Evolutionary conservation across 2,797 vertebrate species (phyloP), one percentile per base, ranked within the genome.

Genomic region (Gobio occitaniae): DNA sequence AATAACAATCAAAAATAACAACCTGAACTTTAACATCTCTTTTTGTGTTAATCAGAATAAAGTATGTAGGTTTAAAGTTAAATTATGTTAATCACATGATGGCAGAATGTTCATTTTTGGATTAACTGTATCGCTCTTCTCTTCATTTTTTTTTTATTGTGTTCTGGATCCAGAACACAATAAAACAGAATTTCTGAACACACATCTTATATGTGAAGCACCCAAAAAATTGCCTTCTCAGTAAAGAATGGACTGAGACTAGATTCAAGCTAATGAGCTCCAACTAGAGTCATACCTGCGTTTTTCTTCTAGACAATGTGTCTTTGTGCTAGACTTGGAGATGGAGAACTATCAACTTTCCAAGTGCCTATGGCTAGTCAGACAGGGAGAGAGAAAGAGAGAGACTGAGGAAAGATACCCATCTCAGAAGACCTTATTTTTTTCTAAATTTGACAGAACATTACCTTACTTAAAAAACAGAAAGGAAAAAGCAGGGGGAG

Each of bases 281-380:
- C 80, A 79, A 80, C 54, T 72, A 76, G 83, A 87, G 82, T 75
- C 82, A 79, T 89, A 88, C 83, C 82, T 86, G 78, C 17, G 16
- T 80, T 84, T 80, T 87, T 83, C 76, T 59, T 3, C 41, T 65
- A 74, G 89, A 91, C 90, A 90, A 89, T 91, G 89, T 88, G 82
- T 87, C 89, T 90, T 90, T 91, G 90, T 90, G 61, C 44, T 76
- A 70, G 29, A 80, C 78, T 85, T 78, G 69, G 84, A 89, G 80
- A 87, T 86, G 79, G 69, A 88, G 88, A 61, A 90, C 89, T 88
- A 90, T 88, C 84, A 88, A 90, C 89, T 90, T 86, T 89, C 90
- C 80, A 86, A 89, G 77, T 86, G 84, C 88, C 85, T 86, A 80
- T 74, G 81, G 87, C 86, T 88, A 77, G 63, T 72, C 50, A 82